These are phyloP conservation scores for Phlogophora meticulosa DNA, from an alignment of 2,888 invertebrate species.

Conservation along the genomic window DNA sequence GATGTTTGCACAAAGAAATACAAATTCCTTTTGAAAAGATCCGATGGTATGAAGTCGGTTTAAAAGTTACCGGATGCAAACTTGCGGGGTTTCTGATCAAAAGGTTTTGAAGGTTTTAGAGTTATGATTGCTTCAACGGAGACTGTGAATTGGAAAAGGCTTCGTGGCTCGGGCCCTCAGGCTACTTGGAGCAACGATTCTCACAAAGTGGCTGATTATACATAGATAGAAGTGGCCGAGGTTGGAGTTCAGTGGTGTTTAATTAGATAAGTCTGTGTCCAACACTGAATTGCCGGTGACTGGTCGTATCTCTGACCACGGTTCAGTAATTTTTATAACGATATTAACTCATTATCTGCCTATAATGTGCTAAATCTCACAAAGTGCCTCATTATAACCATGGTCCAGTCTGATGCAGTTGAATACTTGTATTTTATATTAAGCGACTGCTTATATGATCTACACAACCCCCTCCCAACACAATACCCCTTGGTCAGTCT, in stretches of 20 bases:
- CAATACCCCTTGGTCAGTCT: no score
- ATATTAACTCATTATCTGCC: no score
- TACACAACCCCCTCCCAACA: no score
- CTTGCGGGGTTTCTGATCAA: slow-evolving; percentile 43
- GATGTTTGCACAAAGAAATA: slow-evolving; percentile 54
- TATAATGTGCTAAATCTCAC: no score
- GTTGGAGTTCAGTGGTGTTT: background rate
- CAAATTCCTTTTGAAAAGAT: slow-evolving; percentile 38
- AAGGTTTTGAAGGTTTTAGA: slow-evolving; percentile 21
- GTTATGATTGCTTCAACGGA: slow-evolving; percentile 33
- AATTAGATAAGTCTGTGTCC: background rate
- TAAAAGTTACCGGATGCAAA: slow-evolving; percentile 39
- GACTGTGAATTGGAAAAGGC: slow-evolving; percentile 6
- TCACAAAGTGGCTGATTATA: background rate
- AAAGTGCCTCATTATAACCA: no score
- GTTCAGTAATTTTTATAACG: no score
- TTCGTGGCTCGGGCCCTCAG: background rate
- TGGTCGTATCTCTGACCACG: no score
- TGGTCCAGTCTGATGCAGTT: no score
- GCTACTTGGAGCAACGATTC: slow-evolving; percentile 6
- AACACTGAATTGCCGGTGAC: background rate
- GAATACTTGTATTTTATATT: no score
- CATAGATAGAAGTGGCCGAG: background rate
- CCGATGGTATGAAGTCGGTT: slow-evolving; percentile 33
- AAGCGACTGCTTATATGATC: no score